These are phyloP conservation scores for Eristalis arbustorum DNA, from an alignment of 2,888 invertebrate genomes.

Conservation along the genomic window DNA sequence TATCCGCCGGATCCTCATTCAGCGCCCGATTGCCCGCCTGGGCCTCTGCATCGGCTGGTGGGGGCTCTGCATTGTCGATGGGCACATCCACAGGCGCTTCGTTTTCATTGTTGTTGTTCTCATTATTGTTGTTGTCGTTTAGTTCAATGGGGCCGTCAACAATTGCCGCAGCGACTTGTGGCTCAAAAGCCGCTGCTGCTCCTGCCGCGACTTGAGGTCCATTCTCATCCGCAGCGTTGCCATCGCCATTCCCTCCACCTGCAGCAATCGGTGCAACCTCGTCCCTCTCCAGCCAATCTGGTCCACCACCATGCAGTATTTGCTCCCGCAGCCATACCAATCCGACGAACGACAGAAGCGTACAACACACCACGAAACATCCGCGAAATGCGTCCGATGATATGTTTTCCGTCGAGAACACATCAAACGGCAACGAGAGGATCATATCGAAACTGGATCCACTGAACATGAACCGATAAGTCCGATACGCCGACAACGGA, in stretches of 20 bases:
- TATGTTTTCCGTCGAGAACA: constrained; percentile 95
- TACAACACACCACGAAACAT: constrained; percentile 97
- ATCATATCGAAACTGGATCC: constrained; percentile 91
- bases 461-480: constrained; percentile 95
- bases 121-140: constrained; percentile 78
- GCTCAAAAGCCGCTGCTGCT: constrained; percentile 63
- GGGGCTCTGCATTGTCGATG: constrained; percentile 77
- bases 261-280: constrained; percentile 80
- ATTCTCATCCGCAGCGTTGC: constrained; percentile 67
- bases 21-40: constrained; percentile 77
- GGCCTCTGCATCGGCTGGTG: constrained; percentile 79
- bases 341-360: constrained; percentile 97
- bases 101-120: constrained; percentile 79
- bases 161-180: constrained; percentile 75
- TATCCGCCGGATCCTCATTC: constrained; percentile 80
- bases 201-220: constrained; percentile 46
- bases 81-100: constrained; percentile 76
- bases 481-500: constrained; percentile 96
- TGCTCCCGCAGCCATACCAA: constrained; percentile 98
- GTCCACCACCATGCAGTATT: constrained; percentile 97
- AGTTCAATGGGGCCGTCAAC: constrained; percentile 48
- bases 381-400: constrained; percentile 97
- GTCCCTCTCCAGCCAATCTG: constrained; percentile 94
- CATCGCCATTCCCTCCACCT: constrained; percentile 78
- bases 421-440: constrained; percentile 93